phyloP scores from a whole-genome alignment of 2,113 vertebrate genomes.

The Psammodynastes pulverulentus region DNA sequence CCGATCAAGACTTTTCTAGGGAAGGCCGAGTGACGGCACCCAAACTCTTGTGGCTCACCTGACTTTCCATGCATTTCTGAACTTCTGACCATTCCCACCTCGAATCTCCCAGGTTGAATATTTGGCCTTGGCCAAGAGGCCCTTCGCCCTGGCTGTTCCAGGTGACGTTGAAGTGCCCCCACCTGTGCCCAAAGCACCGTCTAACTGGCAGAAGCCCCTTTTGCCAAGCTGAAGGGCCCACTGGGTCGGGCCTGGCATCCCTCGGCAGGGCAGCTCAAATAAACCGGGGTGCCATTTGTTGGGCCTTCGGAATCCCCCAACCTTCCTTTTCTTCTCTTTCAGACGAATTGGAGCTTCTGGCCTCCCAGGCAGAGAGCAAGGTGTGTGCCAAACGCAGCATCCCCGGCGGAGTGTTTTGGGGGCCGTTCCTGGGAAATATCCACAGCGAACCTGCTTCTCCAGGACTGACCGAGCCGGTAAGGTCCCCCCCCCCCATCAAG shows the following conservation, averaged over 20 bases:
- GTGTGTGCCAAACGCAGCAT: slow-evolving; percentile 71
- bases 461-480: slow-evolving; percentile 64
- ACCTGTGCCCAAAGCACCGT: background rate
- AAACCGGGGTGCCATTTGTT: background rate
- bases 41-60: background rate
- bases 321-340: slow-evolving; percentile 1
- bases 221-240: background rate
- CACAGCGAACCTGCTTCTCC: slow-evolving; percentile 63
- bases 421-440: slow-evolving; percentile 81
- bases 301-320: background rate
- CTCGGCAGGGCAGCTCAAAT: background rate
- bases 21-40: background rate
- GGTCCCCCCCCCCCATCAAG: background rate
- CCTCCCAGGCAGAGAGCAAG: slow-evolving; percentile 58
- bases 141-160: background rate
- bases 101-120: background rate
- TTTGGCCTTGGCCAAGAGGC: background rate
- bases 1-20: background rate
- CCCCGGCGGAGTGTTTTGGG: slow-evolving; percentile 78
- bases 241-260: background rate
- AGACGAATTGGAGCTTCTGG: slow-evolving; percentile 74
- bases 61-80: background rate
- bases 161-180: background rate
- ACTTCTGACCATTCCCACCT: background rate
- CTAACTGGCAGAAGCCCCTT: background rate